phyloP scores from a whole-genome alignment of 2,113 vertebrate species.

The Bujurquina vittata region DNA sequence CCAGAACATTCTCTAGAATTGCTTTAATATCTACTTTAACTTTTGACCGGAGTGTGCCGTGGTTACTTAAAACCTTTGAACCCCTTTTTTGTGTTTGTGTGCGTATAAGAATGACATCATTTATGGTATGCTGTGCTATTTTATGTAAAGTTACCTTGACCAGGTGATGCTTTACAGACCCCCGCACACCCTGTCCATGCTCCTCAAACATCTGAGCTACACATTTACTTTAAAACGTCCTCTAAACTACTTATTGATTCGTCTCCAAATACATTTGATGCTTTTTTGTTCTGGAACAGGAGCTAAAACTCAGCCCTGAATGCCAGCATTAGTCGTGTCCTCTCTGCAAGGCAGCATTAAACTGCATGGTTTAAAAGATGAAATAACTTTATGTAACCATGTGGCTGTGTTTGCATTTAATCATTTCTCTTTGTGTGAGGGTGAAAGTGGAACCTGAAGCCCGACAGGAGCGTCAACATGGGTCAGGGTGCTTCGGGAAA shows the following conservation, averaged over 20 bases:
- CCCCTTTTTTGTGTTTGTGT: background rate
- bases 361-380: background rate
- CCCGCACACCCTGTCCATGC: slow-evolving; percentile 30
- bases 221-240: too few species aligned
- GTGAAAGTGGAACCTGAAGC: background rate
- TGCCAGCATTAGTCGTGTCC: slow-evolving; percentile 33
- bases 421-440: background rate
- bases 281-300: background rate
- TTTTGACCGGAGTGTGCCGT: fast-evolving
- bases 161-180: background rate
- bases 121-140: background rate
- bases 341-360: background rate
- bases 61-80: background rate
- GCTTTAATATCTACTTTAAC: background rate
- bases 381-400: background rate
- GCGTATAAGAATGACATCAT: background rate
- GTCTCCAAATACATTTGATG: background rate
- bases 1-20: background rate
- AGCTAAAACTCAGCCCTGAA: background rate
- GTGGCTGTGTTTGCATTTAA: background rate
- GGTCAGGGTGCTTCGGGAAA: background rate
- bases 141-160: slow-evolving; percentile 4
- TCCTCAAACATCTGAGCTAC: background rate
- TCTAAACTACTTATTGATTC: background rate
- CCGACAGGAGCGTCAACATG: slow-evolving; percentile 38